Percentiles rank a stretch among this genome's conserved stretches.
These are phyloP conservation scores for Caenorhabditis elegans DNA, from an alignment of 1,140 invertebrate species.

Conservation along the genomic window DNA sequence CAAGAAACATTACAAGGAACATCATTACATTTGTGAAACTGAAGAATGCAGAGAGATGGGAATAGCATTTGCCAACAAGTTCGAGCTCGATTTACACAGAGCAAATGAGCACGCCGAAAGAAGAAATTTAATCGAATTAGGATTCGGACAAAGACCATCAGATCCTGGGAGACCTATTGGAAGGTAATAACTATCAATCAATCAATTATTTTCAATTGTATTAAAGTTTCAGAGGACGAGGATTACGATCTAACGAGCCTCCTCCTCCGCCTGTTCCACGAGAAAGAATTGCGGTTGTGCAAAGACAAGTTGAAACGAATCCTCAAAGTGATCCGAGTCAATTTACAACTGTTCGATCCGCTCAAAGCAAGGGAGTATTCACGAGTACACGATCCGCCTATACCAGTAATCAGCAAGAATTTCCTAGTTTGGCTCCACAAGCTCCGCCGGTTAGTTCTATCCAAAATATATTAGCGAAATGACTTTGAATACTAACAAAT, in stretches of 20 bases:
- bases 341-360: constrained; percentile 42
- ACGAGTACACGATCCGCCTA: not conserved
- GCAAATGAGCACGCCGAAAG: constrained; percentile 39
- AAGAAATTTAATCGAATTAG: constrained; percentile 52
- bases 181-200: not conserved
- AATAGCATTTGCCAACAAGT: constrained; percentile 58
- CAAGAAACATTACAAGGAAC: constrained; percentile 48
- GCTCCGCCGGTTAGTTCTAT: not conserved
- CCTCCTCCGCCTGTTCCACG: constrained; percentile 1
- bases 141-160: constrained; percentile 38
- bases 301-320: not conserved
- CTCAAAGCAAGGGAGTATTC: constrained; percentile 40
- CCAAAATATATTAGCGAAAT: not conserved
- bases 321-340: constrained; percentile 18
- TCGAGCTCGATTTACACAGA: constrained; percentile 56
- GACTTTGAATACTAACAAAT: no score
- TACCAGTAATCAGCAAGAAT: not conserved
- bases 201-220: not conserved
- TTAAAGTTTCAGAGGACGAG: not conserved
- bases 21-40: constrained; percentile 54
- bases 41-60: constrained; percentile 54
- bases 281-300: constrained; percentile 34
- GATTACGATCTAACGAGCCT: not conserved
- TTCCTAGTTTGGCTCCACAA: not conserved
- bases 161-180: not conserved